Conservation (phyloP, 2,888 invertebrate genomes). For the Julus scandinavius region DNA sequence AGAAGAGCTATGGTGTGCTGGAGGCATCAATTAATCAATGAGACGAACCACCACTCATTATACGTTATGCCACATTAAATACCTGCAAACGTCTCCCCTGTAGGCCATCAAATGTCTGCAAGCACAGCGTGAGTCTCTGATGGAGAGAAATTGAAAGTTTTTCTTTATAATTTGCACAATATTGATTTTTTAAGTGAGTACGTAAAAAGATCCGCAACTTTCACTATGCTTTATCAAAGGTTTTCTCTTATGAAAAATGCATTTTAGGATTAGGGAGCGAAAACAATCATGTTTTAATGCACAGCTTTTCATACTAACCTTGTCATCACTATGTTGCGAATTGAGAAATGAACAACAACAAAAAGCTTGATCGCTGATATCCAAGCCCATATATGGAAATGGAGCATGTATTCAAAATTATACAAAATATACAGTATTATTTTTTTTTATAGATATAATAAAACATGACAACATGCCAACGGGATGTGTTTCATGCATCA, state of each 20-base stretch:
- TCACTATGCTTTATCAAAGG: background rate
- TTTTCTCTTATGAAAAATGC: conserved; percentile 11
- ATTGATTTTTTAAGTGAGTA: conserved; percentile 14
- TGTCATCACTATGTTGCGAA: background rate
- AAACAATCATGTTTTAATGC: conserved; percentile 27
- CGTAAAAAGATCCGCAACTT: background rate
- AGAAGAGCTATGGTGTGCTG: background rate
- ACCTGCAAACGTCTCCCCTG: background rate
- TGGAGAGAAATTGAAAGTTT: background rate
- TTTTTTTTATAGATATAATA: no score
- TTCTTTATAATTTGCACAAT: background rate
- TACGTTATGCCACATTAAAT: background rate
- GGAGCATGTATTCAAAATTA: background rate
- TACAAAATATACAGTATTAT: no score
- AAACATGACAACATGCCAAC: no score
- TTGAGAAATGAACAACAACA: background rate
- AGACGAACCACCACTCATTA: background rate
- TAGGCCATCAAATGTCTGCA: background rate
- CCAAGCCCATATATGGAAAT: background rate
- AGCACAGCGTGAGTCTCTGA: background rate
- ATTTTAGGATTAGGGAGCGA: background rate
- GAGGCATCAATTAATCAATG: conserved; percentile 21
- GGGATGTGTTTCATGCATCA: no score
- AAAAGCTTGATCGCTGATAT: background rate
- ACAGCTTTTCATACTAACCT: background rate